Percentiles rank a stretch among this genome's conserved stretches.
phyloP scores from a whole-genome alignment of 1,140 invertebrate genomes.

The Anastrepha ludens region DNA sequence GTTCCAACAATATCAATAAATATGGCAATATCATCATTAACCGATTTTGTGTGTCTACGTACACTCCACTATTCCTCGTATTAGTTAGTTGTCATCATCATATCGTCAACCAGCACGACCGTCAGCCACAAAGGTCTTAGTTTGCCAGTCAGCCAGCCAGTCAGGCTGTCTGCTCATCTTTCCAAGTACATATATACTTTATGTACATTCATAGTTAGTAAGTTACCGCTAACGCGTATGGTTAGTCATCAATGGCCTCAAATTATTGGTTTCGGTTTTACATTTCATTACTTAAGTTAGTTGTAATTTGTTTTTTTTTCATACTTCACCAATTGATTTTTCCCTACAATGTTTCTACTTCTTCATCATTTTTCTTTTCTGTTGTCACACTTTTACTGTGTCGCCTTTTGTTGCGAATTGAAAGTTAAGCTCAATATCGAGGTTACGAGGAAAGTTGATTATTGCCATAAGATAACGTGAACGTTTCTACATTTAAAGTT shows the following conservation, averaged over 20 bases:
- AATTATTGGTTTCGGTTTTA: slow-evolving; percentile 35
- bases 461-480: too few relatives aligned
- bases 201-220: background rate
- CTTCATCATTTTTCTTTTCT: background rate
- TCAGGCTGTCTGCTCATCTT: too few relatives aligned
- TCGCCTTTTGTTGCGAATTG: background rate
- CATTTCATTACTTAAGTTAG: slow-evolving; percentile 33
- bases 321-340: background rate
- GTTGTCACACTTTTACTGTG: background rate
- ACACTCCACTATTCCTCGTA: background rate
- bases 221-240: background rate
- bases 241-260: slow-evolving; percentile 41
- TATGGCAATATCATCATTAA: slow-evolving; percentile 13
- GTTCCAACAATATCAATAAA: background rate
- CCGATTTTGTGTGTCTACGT: background rate
- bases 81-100: background rate
- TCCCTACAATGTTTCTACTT: background rate
- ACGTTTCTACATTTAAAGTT: too few relatives aligned
- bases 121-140: background rate
- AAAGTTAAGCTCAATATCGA: background rate
- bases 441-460: background rate
- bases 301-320: background rate
- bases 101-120: background rate
- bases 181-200: too few relatives aligned
- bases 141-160: background rate